phyloP scores from a whole-genome alignment of 1,140 invertebrate genomes.

The Megalonaias nervosa region DNA sequence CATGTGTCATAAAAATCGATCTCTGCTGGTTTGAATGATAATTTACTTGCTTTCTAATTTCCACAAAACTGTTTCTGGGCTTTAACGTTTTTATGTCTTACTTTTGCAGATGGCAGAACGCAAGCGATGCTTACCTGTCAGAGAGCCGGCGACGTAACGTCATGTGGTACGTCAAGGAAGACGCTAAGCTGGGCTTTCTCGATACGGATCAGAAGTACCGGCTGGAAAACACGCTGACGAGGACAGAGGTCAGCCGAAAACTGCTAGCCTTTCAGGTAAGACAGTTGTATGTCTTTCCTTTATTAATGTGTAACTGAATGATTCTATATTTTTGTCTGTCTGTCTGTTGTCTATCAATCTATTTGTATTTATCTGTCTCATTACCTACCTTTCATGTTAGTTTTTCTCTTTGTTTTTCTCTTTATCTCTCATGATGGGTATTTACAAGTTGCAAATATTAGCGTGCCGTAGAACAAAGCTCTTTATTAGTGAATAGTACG shows the following conservation, averaged over 20 bases:
- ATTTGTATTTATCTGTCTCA: not conserved
- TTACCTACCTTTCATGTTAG: not conserved
- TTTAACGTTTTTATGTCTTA: too few relatives aligned
- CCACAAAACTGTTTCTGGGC: too few relatives aligned
- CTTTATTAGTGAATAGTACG: too few relatives aligned
- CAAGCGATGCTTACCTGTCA: slow-evolving; percentile 50
- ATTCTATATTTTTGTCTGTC: too few relatives aligned
- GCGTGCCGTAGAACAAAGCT: not conserved
- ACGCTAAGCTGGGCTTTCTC: slow-evolving; percentile 50
- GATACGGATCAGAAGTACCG: slow-evolving; percentile 53
- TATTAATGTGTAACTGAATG: not conserved
- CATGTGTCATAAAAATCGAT: too few relatives aligned
- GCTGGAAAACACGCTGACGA: slow-evolving; percentile 40
- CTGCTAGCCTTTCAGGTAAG: slow-evolving; percentile 56
- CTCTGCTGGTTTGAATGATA: too few relatives aligned
- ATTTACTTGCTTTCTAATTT: too few relatives aligned
- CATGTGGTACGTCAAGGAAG: slow-evolving; percentile 65
- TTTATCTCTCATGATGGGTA: not conserved
- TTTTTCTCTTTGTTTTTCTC: not conserved
- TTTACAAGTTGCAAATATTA: not conserved
- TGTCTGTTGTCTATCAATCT: not conserved
- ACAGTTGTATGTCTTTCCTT: not conserved
- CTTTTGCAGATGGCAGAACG: slow-evolving; percentile 50
- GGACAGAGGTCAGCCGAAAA: slow-evolving; percentile 57
- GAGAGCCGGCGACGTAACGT: slow-evolving; percentile 54